phyloP scores from a whole-genome alignment of 1,140 invertebrate species.

The Neomicropteryx cornuta region DNA sequence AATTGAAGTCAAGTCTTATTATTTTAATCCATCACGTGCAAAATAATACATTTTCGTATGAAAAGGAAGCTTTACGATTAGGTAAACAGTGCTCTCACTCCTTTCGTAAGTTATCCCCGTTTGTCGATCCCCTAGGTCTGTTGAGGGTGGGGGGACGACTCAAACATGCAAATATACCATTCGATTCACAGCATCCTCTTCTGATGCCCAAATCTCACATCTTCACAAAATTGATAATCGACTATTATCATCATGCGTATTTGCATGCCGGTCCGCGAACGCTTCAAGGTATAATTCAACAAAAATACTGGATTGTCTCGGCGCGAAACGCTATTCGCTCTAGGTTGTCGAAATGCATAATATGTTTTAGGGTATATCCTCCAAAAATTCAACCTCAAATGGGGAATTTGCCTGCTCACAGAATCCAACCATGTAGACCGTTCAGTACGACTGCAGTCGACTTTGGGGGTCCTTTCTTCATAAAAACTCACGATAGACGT shows the following conservation, averaged over 20 bases:
- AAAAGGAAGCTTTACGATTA: too few species aligned
- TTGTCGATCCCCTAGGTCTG: conserved; percentile 9
- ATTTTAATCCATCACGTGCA: too few species aligned
- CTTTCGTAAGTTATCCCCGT: conserved; percentile 9
- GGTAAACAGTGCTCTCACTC: too few species aligned
- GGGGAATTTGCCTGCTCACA: conserved; percentile 7
- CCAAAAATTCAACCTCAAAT: conserved; percentile 5
- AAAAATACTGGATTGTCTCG: conserved; percentile 14
- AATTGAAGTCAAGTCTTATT: too few species aligned
- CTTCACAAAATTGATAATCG: conserved; percentile 14
- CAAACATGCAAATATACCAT: conserved; percentile 8
- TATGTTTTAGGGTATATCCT: conserved; percentile 1
- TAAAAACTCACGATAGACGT: conserved; percentile 6
- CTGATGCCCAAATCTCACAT: conserved; percentile 11
- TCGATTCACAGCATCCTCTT: conserved; percentile 12
- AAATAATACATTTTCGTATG: too few species aligned
- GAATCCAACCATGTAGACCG: conserved; percentile 1
- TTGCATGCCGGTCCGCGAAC: conserved; percentile 13
- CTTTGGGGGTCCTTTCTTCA: conserved; percentile 11
- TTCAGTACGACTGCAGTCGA: conserved; percentile 8
- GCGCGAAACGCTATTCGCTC: conserved; percentile 9
- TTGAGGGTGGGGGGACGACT: conserved; percentile 17
- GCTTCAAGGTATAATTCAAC: conserved; percentile 10
- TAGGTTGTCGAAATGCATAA: background rate
- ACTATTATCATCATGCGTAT: conserved; percentile 12